Base-by-base conservation (phyloP, 2,113 vertebrate species). In the Chaetura pelagica region DNA sequence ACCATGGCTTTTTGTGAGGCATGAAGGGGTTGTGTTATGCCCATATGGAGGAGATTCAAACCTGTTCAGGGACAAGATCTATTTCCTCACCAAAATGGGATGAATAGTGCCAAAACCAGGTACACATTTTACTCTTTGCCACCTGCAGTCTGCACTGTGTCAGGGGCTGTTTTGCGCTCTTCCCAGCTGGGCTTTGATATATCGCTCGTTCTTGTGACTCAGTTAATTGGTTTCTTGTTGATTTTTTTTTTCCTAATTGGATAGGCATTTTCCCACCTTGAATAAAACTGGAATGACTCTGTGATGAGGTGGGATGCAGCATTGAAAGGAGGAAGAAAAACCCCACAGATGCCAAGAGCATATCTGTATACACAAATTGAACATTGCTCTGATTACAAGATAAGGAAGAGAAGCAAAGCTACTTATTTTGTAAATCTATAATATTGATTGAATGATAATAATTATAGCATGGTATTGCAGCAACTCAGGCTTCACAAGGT, bases 361-460 rank as follows among this genome's bases (percentile, higher is more conserved):
- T 9, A 1, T 80, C 58, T 62, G 29, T 59, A 17, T 85, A n/a
- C 26, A 84, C 42, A 78, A 93, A 73, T 15, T 32, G 40, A 94
- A 76, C 1, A 1, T 77, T 90, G 34, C 12, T 71, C 67, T 86
- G 85, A 91, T 95, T 71, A 83, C 46, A 83, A 71, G 67, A 93
- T 90, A 79, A 76, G 30, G 48, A 93, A 63, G 7, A 85, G 38
- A 96, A 82, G 55, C 87, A 81, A 81, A 91, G 59, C 34, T 69
- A 51, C 63, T 87, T 91, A 34, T 59, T 81, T 90, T 89, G 88
- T 1, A 69, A 87, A 74, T 94, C 78, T 52, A 67, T 93, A 94
- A 20, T 91, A 95, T 94, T 74, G 92, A 96, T 55, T 51, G 44
- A 90, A 63, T 2, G 16, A 80, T 90, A 55, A 81, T 69, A 95